phyloP scores from a whole-genome alignment of 1,140 invertebrate species.

The Branchinecta lynchi region DNA sequence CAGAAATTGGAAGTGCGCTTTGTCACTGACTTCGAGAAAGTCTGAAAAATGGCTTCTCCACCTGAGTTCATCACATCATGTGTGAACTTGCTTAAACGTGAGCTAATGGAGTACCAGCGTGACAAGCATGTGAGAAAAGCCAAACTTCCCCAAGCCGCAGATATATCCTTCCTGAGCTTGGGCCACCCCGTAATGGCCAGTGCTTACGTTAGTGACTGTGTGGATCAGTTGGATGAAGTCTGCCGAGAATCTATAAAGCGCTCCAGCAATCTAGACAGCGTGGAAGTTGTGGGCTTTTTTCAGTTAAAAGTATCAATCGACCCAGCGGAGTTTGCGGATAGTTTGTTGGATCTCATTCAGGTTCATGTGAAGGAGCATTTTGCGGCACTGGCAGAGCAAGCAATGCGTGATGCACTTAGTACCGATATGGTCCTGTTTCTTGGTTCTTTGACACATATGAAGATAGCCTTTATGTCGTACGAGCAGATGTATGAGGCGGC shows the following conservation, averaged over 20 bases:
- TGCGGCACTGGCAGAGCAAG: background rate
- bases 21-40: too few relatives aligned
- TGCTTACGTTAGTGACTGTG: background rate
- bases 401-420: background rate
- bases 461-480: background rate
- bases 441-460: background rate
- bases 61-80: background rate
- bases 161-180: background rate
- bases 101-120: background rate
- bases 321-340: background rate
- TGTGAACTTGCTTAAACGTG: slow-evolving; percentile 3
- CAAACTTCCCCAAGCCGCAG: background rate
- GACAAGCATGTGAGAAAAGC: background rate
- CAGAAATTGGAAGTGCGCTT: too few relatives aligned
- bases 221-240: background rate
- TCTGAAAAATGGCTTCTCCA: background rate
- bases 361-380: background rate
- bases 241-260: background rate
- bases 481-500: background rate
- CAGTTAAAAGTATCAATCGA: background rate
- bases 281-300: background rate
- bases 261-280: background rate
- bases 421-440: background rate
- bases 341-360: background rate
- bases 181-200: background rate